These are phyloP conservation scores for Drosophila nr. perissopoda DNA, from an alignment of 2,888 invertebrate genomes.

Conservation along the genomic window DNA sequence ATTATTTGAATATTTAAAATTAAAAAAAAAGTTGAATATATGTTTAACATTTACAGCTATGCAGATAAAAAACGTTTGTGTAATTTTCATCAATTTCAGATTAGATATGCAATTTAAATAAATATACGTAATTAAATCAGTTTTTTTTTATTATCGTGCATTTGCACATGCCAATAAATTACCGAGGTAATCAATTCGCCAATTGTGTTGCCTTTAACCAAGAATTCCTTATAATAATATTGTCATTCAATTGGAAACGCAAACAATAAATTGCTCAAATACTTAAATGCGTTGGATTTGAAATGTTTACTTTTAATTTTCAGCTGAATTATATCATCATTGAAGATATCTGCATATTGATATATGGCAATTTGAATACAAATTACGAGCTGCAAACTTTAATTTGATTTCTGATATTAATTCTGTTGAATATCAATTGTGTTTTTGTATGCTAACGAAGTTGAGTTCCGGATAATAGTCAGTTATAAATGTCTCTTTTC, in stretches of 20 bases:
- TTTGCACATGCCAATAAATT: neutral
- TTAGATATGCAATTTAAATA: neutral
- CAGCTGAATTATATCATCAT: neutral
- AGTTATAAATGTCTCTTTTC: neutral
- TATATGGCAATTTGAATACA: neutral
- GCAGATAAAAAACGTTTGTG: neutral
- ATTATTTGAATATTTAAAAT: neutral
- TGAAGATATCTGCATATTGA: neutral
- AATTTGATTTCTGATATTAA: neutral
- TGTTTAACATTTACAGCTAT: neutral
- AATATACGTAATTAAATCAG: neutral
- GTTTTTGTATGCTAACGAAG: neutral
- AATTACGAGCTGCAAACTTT: neutral
- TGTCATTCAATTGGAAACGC: too few relatives aligned
- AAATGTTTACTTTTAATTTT: constrained; percentile 1
- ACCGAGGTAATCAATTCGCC: neutral
- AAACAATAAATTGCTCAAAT: neutral
- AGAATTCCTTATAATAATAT: neutral
- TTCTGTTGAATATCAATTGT: neutral
- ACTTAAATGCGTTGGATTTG: neutral
- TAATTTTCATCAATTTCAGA: neutral
- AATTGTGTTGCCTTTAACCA: neutral
- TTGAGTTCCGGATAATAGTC: neutral
- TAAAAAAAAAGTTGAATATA: neutral
- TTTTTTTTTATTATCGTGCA: neutral